Percentiles rank a stretch among this genome's conserved stretches.
These are phyloP conservation scores for Ceraclea dissimilis DNA, from an alignment of 2,888 invertebrate species.

Conservation along the genomic window DNA sequence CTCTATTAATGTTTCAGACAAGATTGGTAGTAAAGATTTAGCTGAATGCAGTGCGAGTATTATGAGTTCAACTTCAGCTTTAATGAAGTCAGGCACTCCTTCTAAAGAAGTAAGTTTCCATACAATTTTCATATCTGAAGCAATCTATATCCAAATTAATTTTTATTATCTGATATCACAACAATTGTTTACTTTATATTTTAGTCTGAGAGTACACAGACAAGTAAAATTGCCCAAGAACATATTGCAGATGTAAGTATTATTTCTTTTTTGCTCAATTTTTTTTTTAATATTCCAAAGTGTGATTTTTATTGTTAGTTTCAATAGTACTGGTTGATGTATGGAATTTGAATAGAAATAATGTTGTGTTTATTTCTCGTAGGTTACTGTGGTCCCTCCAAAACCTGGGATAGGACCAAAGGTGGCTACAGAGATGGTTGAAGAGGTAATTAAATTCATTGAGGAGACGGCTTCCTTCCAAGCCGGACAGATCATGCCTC, in stretches of 20 bases:
- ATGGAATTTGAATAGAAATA: too few relatives aligned
- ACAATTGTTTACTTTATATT: too few relatives aligned
- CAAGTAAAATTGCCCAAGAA: neutral
- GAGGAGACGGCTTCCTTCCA: slow-evolving; percentile 48
- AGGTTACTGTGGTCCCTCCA: slow-evolving; percentile 34
- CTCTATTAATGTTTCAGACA: slow-evolving; percentile 2
- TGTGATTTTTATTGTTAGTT: too few relatives aligned
- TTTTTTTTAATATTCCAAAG: too few relatives aligned
- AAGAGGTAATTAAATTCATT: slow-evolving; percentile 48
- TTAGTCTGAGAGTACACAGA: neutral
- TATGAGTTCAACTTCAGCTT: neutral
- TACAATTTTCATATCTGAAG: too few relatives aligned
- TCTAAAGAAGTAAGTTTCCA: too few relatives aligned
- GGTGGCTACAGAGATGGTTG: slow-evolving; percentile 44
- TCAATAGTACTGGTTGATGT: too few relatives aligned
- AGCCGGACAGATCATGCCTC: slow-evolving; percentile 60
- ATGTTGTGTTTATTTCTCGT: too few relatives aligned
- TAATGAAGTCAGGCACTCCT: too few relatives aligned
- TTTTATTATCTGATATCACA: too few relatives aligned
- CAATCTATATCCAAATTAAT: too few relatives aligned
- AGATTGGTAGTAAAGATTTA: neutral
- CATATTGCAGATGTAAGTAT: neutral
- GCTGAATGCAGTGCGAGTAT: neutral
- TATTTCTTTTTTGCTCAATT: neutral
- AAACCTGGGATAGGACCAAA: slow-evolving; percentile 55